phyloP scores from a whole-genome alignment of 2,888 invertebrate species.

The Brassicogethes aeneus region DNA sequence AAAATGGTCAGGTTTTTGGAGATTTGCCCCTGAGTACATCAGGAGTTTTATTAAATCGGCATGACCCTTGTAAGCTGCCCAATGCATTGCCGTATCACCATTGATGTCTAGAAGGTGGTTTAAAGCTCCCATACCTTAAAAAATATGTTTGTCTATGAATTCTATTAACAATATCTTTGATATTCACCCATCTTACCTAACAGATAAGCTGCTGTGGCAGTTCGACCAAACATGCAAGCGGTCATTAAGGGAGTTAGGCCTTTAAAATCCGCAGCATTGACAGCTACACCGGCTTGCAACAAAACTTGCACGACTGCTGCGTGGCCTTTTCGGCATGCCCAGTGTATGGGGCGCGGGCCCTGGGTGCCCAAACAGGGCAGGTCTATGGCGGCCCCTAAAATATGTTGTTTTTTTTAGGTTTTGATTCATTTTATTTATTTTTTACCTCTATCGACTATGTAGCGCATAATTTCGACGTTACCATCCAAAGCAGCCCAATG shows the following conservation, averaged over 20 bases:
- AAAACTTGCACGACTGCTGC: slow-evolving; percentile 74
- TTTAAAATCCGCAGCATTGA: slow-evolving; percentile 86
- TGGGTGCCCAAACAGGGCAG: slow-evolving; percentile 80
- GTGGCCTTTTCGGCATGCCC: slow-evolving; percentile 89
- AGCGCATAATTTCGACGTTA: slow-evolving; percentile 82
- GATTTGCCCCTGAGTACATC: slow-evolving; percentile 84
- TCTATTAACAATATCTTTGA: neutral
- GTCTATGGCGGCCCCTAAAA: slow-evolving; percentile 78
- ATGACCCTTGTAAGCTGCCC: slow-evolving; percentile 91
- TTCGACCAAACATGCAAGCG: slow-evolving; percentile 88
- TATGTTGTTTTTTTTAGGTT: too few relatives aligned
- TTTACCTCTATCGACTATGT: slow-evolving; percentile 73
- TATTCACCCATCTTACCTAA: slow-evolving; percentile 61
- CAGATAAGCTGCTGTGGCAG: slow-evolving; percentile 82
- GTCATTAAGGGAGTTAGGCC: slow-evolving; percentile 84
- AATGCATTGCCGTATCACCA: slow-evolving; percentile 87
- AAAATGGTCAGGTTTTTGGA: slow-evolving; percentile 85
- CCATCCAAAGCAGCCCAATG: slow-evolving; percentile 90
- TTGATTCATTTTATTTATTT: too few relatives aligned
- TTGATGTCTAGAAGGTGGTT: slow-evolving; percentile 84
- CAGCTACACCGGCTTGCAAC: slow-evolving; percentile 73
- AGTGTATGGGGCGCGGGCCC: slow-evolving; percentile 86
- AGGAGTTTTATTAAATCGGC: slow-evolving; percentile 78
- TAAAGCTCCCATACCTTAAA: slow-evolving; percentile 71
- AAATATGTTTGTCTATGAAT: neutral